Conservation (phyloP, 2,888 invertebrate genomes). For the Choreutis nemorana region DNA sequence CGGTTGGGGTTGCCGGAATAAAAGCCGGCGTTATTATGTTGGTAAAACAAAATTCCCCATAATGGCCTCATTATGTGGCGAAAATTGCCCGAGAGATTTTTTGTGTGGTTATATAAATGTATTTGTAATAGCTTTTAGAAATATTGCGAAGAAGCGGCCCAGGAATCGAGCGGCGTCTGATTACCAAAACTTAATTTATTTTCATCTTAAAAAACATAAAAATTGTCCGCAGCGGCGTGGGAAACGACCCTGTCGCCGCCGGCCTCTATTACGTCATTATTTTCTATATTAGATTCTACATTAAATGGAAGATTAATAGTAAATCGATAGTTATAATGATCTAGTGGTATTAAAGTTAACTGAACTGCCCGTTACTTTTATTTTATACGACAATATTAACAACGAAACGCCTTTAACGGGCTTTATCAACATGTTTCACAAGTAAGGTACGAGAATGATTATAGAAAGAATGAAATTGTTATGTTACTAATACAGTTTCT, state of each 20-base stretch:
- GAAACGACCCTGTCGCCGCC: conserved; percentile 62
- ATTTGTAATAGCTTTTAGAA: conserved; percentile 67
- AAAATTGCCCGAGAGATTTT: conserved; percentile 64
- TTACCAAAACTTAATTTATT: conserved; percentile 65
- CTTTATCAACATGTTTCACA: too few relatives aligned
- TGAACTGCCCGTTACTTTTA: too few relatives aligned
- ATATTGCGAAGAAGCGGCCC: conserved; percentile 61
- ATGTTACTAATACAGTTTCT: too few relatives aligned
- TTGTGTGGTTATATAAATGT: conserved; percentile 63
- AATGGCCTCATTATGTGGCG: conserved; percentile 67
- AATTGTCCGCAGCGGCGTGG: conserved; percentile 58
- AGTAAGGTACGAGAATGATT: too few relatives aligned
- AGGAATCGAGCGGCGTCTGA: conserved; percentile 54
- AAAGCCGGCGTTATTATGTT: conserved; percentile 65
- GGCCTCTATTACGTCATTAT: conserved; percentile 65
- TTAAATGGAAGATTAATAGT: conserved; percentile 61
- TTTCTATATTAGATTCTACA: conserved; percentile 63
- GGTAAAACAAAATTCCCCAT: conserved; percentile 66
- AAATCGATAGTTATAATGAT: conserved; percentile 51
- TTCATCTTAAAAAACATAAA: conserved; percentile 45
- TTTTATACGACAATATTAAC: too few relatives aligned
- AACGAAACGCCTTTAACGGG: too few relatives aligned
- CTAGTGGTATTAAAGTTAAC: conserved; percentile 20
- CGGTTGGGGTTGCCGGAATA: conserved; percentile 50
- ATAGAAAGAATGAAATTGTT: too few relatives aligned